Percentiles rank a stretch among this genome's conserved stretches.
These are phyloP conservation scores for Meloidogyne chitwoodi DNA, from an alignment of 1,140 invertebrate species.

Conservation along the genomic window DNA sequence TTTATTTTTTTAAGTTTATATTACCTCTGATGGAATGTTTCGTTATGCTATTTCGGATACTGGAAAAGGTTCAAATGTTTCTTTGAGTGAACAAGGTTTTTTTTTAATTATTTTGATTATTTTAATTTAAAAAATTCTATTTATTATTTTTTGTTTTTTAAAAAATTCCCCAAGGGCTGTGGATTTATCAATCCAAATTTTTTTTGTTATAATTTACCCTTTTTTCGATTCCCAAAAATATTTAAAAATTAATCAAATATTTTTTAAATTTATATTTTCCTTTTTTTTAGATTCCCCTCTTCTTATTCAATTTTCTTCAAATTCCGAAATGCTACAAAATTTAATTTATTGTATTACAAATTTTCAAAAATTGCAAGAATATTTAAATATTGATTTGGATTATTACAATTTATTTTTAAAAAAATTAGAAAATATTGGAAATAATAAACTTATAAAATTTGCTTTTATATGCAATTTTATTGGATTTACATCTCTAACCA, in stretches of 20 bases:
- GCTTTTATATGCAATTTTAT: background rate
- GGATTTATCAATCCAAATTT: too few relatives aligned
- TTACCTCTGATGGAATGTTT: constrained; percentile 48
- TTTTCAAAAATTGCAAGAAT: background rate
- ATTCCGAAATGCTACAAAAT: background rate
- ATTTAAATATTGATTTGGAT: background rate
- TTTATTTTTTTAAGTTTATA: constrained; percentile 27
- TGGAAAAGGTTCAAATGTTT: constrained; percentile 1
- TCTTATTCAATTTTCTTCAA: background rate
- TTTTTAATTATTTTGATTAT: background rate
- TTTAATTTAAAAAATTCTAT: too few relatives aligned
- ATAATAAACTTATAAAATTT: background rate
- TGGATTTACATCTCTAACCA: background rate
- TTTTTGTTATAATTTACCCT: too few relatives aligned
- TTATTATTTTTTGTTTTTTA: too few relatives aligned
- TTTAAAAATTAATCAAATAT: too few relatives aligned
- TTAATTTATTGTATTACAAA: background rate
- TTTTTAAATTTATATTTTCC: too few relatives aligned
- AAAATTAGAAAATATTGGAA: background rate
- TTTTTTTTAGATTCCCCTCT: constrained; percentile 1
- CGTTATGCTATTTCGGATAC: constrained; percentile 30
- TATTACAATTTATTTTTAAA: background rate
- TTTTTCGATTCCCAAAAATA: too few relatives aligned
- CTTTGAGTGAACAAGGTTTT: background rate
- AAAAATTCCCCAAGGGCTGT: too few relatives aligned